Base-by-base conservation (phyloP, 1,140 invertebrate species). In the Drosophila pseudoananassae region DNA sequence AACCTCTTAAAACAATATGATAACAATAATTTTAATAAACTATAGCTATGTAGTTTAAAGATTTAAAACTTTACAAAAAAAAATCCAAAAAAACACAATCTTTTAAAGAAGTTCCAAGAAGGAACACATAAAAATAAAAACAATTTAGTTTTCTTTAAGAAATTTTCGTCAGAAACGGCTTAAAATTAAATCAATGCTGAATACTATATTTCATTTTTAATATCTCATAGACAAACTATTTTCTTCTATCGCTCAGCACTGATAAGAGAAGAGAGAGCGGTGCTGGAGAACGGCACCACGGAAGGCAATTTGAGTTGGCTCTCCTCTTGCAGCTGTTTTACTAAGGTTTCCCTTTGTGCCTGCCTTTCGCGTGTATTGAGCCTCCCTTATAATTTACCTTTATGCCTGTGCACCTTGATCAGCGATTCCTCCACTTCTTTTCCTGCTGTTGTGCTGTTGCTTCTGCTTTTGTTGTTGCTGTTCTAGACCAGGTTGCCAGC, bases 281-380 rank as follows among this genome's bases (percentile, higher is more conserved):
- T 29, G 0, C 15, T 14, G 31, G 14, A 63, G 50, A 58, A 27
- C 1, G 25, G 25, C 25, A 25, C 25, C 6, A 5, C 25, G 25
- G 25, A 4, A 27, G 49, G 43, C 38, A 56, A 36, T 27, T 14
- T 33, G 46, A 45, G 40, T 15, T 15, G 15, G 49, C 51, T 64
- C 50, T 60, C 52, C 52, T 61, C 66, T 70, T 81, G 83, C 83
- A 88, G 83, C 83, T 88, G 83, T 88, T 88, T 89, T 88, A 83
- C 84, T 88, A 88, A 77, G 83, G 79, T 83, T 88, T 88, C 71
- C 53, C 66, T 87, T 76, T 87, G 59, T 61, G 71, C 76, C 63
- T 79, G 71, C 58, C 50, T 55, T 88, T 82, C 78, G 84, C 84
- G 78, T 88, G 61, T 71, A 76, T 78, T 76, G 82, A 82, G 51